Evolutionary conservation across 23 tunicate species (phyloP), one percentile per base, ranked within the genome.

Genomic region (Oikopleura dioica): DNA sequence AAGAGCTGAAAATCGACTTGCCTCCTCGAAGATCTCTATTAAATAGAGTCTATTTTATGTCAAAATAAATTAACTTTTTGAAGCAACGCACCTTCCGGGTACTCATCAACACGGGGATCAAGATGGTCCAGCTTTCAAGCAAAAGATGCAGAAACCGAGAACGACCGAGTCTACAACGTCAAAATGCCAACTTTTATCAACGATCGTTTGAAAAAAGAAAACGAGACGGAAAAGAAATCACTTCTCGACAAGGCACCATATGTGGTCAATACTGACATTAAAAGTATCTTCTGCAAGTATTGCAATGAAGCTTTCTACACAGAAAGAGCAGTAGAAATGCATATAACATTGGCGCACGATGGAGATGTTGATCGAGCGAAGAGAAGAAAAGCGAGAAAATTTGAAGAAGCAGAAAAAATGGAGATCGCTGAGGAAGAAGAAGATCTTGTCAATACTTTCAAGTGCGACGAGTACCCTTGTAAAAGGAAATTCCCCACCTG

Each of bases 151-250:
- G 16, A 44, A 9, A 9, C 9, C 16, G 16, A 44, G 9, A 44
- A 44, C 9, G 72, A 63, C 4, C 72, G 72, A 24, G 72, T 63
- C 26, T 63, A 63, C 33, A 63, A 63, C 32, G 72, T 63, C 29
- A 63, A 63, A 63, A 2, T 63, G 33, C 72, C 72, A 5, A 31
- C 16, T 28, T 63, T 63, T 63, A 63, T 63, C 72, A 63, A 63
- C 72, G 26, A 63, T 16, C 72, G 72, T 21, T 2, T 63, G 29
- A 31, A 23, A 28, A 24, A 28, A 28, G 72, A 23, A 12, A 31
- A 23, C 2, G 72, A 63, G 5, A 28, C 4, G 4, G 72, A 63
- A 63, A n/a, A n/a, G n/a, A n/a, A n/a, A n/a, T n/a, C n/a, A n/a
- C n/a, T n/a, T n/a, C n/a, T n/a, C n/a, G n/a, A n/a, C n/a, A n/a